Percentiles rank a stretch among this genome's conserved stretches.
phyloP scores from a whole-genome alignment of 2,113 vertebrate genomes.

The Engraulis encrasicolus region DNA sequence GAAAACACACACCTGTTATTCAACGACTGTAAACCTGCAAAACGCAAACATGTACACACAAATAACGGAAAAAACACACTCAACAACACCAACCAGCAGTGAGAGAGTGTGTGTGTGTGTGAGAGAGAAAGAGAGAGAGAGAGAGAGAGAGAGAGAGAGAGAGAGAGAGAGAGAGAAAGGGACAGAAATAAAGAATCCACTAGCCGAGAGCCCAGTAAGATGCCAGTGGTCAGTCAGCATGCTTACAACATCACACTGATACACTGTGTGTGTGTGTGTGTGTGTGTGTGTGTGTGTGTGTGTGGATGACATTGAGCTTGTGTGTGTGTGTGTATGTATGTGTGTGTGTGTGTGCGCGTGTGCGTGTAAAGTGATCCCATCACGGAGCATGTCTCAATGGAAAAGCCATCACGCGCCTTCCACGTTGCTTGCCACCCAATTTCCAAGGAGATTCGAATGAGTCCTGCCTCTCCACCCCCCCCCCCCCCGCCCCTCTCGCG shows the following conservation, averaged over 20 bases:
- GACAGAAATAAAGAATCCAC: background rate
- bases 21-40: too few species aligned
- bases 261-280: background rate
- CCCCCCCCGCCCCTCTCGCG: background rate
- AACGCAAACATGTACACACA: too few species aligned
- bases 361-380: background rate
- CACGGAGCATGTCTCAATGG: background rate
- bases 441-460: background rate
- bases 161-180: background rate
- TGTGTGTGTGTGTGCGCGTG: background rate
- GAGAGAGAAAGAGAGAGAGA: too few species aligned
- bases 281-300: background rate
- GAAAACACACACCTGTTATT: too few species aligned
- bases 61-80: too few species aligned
- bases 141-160: background rate
- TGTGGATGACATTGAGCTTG: background rate
- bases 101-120: background rate
- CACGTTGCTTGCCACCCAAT: background rate
- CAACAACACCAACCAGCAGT: background rate
- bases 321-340: background rate
- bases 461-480: background rate
- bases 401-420: constrained; percentile 6
- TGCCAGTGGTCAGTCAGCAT: background rate
- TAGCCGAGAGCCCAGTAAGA: background rate
- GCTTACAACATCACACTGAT: background rate